phyloP scores from a whole-genome alignment of 1,140 invertebrate species.

The Drosophila truncata region DNA sequence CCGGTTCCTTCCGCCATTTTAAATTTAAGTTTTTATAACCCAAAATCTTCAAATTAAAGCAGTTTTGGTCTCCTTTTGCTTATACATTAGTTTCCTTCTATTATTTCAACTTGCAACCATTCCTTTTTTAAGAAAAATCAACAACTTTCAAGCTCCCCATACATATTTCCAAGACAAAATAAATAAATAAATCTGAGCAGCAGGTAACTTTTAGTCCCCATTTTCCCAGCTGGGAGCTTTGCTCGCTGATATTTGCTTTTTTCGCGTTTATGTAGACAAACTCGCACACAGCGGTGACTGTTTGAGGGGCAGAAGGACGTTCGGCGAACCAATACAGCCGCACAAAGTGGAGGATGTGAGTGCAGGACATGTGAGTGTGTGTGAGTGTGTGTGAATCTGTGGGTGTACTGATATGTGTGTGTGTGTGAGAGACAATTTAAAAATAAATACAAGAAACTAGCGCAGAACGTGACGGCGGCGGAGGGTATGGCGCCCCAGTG shows the following conservation, averaged over 20 bases:
- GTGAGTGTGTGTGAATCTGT: conserved; percentile 4
- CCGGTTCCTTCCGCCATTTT: background rate
- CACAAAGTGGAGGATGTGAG: conserved; percentile 52
- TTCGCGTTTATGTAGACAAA: conserved; percentile 52
- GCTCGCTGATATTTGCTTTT: conserved; percentile 27
- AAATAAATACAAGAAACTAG: conserved; percentile 83
- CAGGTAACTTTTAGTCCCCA: conserved; percentile 13
- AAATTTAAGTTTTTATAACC: background rate
- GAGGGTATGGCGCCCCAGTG: conserved; percentile 17
- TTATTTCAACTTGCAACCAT: background rate
- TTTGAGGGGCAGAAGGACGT: conserved; percentile 49
- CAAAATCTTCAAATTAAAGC: background rate
- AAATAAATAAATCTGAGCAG: conserved; percentile 17
- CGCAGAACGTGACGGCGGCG: conserved; percentile 57
- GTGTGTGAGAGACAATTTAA: conserved; percentile 73
- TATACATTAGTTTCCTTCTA: background rate
- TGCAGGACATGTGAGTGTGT: conserved; percentile 18
- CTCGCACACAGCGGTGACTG: conserved; percentile 35
- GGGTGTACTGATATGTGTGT: conserved; percentile 12
- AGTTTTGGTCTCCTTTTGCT: background rate
- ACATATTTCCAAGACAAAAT: background rate
- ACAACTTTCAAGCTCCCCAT: conserved; percentile 1
- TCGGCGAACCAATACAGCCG: conserved; percentile 51
- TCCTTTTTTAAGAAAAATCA: background rate
- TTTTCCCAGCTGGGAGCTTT: conserved; percentile 10